These are phyloP conservation scores for Pseudochirops corinnae DNA, from an alignment of 2,797 vertebrate genomes.

Conservation along the genomic window DNA sequence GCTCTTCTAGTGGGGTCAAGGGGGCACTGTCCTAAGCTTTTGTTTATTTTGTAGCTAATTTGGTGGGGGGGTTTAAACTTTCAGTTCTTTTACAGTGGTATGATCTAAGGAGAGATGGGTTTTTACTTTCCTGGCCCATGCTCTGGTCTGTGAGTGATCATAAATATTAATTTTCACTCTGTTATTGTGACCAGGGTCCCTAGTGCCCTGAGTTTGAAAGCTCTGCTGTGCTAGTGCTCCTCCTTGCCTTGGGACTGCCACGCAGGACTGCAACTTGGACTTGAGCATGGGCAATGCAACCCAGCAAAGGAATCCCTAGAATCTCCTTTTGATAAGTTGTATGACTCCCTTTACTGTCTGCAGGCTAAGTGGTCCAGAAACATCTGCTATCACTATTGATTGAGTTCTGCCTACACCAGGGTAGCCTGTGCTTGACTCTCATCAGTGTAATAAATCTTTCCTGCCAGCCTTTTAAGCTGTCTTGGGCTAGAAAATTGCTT, in stretches of 20 bases:
- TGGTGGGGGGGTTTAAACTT: neutral
- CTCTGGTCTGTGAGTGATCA: neutral
- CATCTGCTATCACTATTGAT: neutral
- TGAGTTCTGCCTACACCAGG: fast-evolving
- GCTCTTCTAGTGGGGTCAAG: no score
- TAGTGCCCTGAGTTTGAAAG: neutral
- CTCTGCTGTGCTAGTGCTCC: neutral
- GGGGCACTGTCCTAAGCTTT: no score
- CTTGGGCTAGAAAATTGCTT: neutral
- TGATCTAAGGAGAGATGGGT: neutral
- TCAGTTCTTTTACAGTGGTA: neutral
- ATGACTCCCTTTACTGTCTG: neutral
- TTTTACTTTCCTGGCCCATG: neutral
- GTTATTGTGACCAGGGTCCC: neutral
- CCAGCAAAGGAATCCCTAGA: no score
- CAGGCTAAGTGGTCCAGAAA: neutral
- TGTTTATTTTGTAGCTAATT: neutral
- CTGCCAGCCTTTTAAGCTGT: neutral
- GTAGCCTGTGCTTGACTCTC: neutral
- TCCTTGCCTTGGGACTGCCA: neutral
- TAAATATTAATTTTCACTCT: neutral
- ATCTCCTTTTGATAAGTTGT: neutral
- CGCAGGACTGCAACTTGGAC: neutral
- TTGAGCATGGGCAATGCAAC: neutral
- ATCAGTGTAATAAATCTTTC: neutral